phyloP scores from a whole-genome alignment of 2,888 invertebrate species.

The Chalcosyrphus nemorum region DNA sequence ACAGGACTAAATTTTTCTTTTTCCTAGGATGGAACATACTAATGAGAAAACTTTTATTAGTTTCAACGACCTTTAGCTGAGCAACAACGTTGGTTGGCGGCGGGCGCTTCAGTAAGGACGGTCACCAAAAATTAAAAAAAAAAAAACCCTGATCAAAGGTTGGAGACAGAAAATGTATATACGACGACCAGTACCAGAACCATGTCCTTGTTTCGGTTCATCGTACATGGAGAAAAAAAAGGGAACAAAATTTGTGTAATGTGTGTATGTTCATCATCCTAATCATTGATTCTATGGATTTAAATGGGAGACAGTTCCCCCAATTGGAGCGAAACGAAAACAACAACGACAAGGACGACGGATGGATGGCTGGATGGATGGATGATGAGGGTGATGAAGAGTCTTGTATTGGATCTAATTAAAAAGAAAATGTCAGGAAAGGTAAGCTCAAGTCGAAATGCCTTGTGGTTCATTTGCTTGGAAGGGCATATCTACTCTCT shows the following conservation, averaged over 20 bases:
- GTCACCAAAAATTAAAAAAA: slow-evolving; percentile 23
- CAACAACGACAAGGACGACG: too few species aligned
- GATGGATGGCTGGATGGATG: too few species aligned
- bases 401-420: slow-evolving; percentile 20
- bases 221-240: background rate
- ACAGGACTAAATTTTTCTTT: slow-evolving; percentile 24
- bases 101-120: slow-evolving; percentile 36
- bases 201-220: slow-evolving; percentile 10
- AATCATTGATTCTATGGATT: slow-evolving; percentile 11
- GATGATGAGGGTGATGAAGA: background rate
- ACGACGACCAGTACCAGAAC: background rate
- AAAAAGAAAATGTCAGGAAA: slow-evolving; percentile 27
- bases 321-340: too few species aligned
- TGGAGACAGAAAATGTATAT: background rate
- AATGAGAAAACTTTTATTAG: slow-evolving; percentile 65
- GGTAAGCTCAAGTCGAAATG: slow-evolving; percentile 5
- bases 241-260: background rate
- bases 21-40: slow-evolving; percentile 25
- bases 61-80: slow-evolving; percentile 48
- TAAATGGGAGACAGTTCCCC: slow-evolving; percentile 15
- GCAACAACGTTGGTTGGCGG: too few species aligned
- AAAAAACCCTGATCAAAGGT: slow-evolving; percentile 35
- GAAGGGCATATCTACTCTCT: background rate
- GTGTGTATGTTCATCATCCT: background rate
- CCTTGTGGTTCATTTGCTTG: background rate